phyloP scores from a whole-genome alignment of 2,797 vertebrate species.

The Alosa sapidissima region DNA sequence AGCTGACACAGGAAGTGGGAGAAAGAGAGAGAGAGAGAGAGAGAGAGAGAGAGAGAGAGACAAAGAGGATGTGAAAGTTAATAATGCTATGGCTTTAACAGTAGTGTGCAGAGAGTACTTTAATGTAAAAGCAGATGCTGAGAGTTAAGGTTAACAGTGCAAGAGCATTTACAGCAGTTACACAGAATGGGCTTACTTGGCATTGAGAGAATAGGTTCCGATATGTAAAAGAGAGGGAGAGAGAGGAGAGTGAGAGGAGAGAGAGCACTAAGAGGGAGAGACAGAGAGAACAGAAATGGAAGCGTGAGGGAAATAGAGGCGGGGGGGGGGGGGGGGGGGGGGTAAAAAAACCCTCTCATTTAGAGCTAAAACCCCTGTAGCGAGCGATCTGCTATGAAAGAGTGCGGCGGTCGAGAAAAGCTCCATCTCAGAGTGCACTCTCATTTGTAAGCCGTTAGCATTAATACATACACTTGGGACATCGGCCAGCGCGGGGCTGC shows the following conservation, averaged over 20 bases:
- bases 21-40: neutral
- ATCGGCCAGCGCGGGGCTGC: conserved; percentile 28
- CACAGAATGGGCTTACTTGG: conserved; percentile 6
- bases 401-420: conserved; percentile 32
- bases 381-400: conserved; percentile 25
- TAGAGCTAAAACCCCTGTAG: conserved; percentile 40
- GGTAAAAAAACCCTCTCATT: conserved; percentile 21
- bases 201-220: conserved; percentile 23
- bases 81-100: neutral
- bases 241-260: neutral
- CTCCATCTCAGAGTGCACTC: conserved; percentile 41
- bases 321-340: neutral
- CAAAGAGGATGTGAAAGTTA: conserved; percentile 4
- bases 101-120: neutral
- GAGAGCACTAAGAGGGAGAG: neutral
- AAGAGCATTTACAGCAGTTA: conserved; percentile 31
- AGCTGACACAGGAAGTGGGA: neutral
- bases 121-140: conserved; percentile 12
- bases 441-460: conserved; percentile 51
- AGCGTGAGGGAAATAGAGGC: neutral
- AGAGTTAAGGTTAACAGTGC: conserved; percentile 15
- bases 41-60: too few species aligned
- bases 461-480: conserved; percentile 48
- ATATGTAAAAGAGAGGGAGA: neutral
- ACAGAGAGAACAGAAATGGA: neutral